Conservation (phyloP, 2,797 vertebrate species). For the Tenualosa thibaudeaui region DNA sequence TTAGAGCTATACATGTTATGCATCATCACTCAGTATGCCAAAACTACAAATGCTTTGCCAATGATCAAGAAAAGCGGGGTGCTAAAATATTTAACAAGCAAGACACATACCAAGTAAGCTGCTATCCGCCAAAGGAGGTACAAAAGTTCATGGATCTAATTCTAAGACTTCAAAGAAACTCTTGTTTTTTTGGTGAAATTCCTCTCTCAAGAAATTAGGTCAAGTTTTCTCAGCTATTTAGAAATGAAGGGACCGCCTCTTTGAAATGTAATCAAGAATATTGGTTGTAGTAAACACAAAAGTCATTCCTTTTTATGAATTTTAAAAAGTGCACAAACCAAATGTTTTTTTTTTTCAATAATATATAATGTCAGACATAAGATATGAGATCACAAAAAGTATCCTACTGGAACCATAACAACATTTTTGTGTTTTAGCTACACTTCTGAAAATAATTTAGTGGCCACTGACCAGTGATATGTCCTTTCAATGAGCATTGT, state of each 20-base stretch:
- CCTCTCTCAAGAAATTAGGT: constrained; percentile 73
- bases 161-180: constrained; percentile 76
- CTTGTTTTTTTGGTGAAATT: constrained; percentile 69
- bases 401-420: too few species aligned
- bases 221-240: constrained; percentile 76
- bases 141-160: constrained; percentile 71
- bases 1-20: not conserved
- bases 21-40: constrained; percentile 31
- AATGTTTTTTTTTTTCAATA: not conserved
- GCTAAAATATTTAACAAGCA: constrained; percentile 61
- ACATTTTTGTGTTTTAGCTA: too few species aligned
- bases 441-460: too few species aligned
- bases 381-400: not conserved
- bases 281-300: constrained; percentile 73
- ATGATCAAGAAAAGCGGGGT: constrained; percentile 57
- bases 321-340: constrained; percentile 36
- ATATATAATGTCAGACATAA: not conserved
- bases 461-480: too few species aligned
- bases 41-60: constrained; percentile 48
- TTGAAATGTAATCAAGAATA: constrained; percentile 77
- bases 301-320: constrained; percentile 38
- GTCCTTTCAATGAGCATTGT: too few species aligned
- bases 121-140: constrained; percentile 48
- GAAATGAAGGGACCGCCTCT: constrained; percentile 72
- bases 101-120: constrained; percentile 50